Conservation (phyloP, 2,888 invertebrate genomes). For the Leucophora obtusa region DNA sequence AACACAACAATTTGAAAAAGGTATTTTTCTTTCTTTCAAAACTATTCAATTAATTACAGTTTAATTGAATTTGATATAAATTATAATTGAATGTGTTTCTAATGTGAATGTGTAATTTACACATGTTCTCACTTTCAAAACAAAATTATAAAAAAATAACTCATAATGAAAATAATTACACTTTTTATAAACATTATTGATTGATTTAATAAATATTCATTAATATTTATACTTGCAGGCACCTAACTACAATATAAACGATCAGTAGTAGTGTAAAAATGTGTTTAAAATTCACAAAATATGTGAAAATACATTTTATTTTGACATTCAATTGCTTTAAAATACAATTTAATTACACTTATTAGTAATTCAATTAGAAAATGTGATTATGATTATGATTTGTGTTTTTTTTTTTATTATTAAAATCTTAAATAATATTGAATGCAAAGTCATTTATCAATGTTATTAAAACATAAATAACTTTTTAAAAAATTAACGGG, state of each 20-base stretch:
- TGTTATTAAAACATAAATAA: background rate
- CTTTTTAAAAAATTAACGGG: background rate
- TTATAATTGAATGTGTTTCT: constrained; percentile 4
- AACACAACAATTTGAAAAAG: background rate
- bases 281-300: constrained; percentile 14
- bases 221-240: background rate
- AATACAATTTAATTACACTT: constrained; percentile 36
- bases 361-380: constrained; percentile 22
- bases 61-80: constrained; percentile 37
- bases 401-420: background rate
- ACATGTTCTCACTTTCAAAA: constrained; percentile 2
- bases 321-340: constrained; percentile 51
- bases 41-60: constrained; percentile 7
- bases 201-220: constrained; percentile 3
- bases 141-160: background rate
- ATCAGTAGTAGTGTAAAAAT: background rate
- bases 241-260: background rate
- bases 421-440: background rate
- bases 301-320: constrained; percentile 36
- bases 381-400: background rate
- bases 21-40: background rate
- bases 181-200: constrained; percentile 4
- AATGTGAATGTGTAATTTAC: background rate
- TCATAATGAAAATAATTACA: background rate
- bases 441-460: constrained; percentile 3